Evolutionary conservation across 1,140 invertebrate species (phyloP).

Genomic region (Eumaeus atala): DNA sequence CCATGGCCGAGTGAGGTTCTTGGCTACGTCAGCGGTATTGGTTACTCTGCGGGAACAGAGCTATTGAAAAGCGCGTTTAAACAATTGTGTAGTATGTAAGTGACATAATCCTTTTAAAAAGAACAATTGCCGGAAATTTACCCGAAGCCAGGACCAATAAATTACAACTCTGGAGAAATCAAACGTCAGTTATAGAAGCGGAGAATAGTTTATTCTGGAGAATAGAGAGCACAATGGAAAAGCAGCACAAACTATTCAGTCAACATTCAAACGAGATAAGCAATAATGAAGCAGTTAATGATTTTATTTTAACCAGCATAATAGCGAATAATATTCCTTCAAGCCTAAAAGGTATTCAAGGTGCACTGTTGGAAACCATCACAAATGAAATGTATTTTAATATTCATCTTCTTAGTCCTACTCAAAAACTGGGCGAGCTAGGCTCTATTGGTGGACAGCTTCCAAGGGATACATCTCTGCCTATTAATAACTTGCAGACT

Average conservation of each 20-base stretch:
- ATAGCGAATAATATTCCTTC: background rate
- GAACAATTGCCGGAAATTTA: slow-evolving; percentile 36
- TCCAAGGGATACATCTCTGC: background rate
- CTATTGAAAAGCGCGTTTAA: slow-evolving; percentile 12
- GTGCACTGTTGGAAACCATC: background rate
- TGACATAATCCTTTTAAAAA: slow-evolving; percentile 18
- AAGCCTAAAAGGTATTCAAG: background rate
- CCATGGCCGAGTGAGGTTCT: no score
- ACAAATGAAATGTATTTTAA: background rate
- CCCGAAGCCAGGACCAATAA: slow-evolving; percentile 23
- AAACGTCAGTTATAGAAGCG: background rate
- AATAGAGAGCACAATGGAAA: background rate
- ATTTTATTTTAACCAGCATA: background rate
- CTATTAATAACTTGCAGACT: background rate
- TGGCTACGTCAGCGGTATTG: no score
- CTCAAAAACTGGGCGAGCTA: background rate
- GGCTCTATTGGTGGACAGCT: background rate
- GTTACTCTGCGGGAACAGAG: background rate
- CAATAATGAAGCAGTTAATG: background rate
- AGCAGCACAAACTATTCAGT: background rate
- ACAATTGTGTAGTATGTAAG: slow-evolving; percentile 29
- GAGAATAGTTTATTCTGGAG: background rate
- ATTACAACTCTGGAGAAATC: background rate
- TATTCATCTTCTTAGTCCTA: background rate
- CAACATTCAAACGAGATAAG: background rate